phyloP scores from a whole-genome alignment of 2,888 invertebrate genomes.

The Megaustenia siamemsis region DNA sequence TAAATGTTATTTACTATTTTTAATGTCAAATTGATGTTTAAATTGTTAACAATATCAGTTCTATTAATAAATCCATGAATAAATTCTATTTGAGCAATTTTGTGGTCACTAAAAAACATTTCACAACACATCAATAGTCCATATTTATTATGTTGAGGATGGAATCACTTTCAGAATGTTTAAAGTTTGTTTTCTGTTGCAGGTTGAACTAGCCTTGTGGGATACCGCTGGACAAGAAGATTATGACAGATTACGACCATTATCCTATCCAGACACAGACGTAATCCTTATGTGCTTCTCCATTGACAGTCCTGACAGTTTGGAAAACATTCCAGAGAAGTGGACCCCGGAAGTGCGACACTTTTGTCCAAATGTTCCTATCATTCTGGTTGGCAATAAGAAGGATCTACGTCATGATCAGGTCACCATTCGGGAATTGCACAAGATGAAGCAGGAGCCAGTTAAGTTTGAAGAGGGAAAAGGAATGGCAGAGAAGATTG shows the following conservation, averaged over 20 bases:
- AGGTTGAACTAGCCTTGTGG: slow-evolving; percentile 84
- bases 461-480: slow-evolving; percentile 98
- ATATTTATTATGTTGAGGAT: no score
- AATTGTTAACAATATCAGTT: no score
- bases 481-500: slow-evolving; percentile 98
- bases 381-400: slow-evolving; percentile 98
- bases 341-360: slow-evolving; percentile 96
- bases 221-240: slow-evolving; percentile 98
- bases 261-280: slow-evolving; percentile 98
- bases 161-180: no score
- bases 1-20: no score
- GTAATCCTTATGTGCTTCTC: slow-evolving; percentile 99
- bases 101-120: no score
- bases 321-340: slow-evolving; percentile 99
- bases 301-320: slow-evolving; percentile 97
- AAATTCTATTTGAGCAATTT: no score
- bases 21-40: no score
- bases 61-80: no score
- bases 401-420: slow-evolving; percentile 82
- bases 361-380: slow-evolving; percentile 99
- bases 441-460: slow-evolving; percentile 99
- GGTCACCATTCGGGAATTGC: slow-evolving; percentile 84
- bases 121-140: no score
- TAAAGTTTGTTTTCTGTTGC: no score
- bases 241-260: slow-evolving; percentile 95